Conservation (phyloP, 2,888 invertebrate genomes). For the Ctena decussata region DNA sequence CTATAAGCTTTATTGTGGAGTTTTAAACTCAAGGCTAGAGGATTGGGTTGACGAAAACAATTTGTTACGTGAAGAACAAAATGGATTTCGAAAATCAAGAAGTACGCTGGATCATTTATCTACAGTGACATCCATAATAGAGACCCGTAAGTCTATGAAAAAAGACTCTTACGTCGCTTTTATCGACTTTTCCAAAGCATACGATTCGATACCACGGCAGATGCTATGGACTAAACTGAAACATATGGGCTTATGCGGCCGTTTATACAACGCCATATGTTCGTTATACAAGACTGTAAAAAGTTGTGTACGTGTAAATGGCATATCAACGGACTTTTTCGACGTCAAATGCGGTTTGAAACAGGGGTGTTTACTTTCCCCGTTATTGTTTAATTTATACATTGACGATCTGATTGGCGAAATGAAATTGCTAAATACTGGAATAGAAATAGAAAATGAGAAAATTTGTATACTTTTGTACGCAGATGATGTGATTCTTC, state of each 20-base stretch:
- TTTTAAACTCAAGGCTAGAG: constrained; percentile 18
- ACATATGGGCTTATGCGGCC: neutral
- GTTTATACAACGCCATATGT: neutral
- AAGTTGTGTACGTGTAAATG: constrained; percentile 5
- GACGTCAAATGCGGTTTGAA: neutral
- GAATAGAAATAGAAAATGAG: too few species aligned
- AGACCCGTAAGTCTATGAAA: neutral
- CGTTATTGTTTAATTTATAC: neutral
- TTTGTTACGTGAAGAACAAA: constrained; percentile 25
- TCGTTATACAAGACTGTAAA: neutral
- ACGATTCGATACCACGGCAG: neutral
- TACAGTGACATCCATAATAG: constrained; percentile 7
- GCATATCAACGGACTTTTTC: neutral
- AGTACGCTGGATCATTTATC: constrained; percentile 36
- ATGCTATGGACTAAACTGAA: neutral
- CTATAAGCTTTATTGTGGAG: constrained; percentile 34
- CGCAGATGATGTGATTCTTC: too few species aligned
- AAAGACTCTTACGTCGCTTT: neutral
- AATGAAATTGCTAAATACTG: too few species aligned
- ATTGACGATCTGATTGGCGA: too few species aligned
- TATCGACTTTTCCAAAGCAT: constrained; percentile 1
- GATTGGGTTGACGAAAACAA: constrained; percentile 17
- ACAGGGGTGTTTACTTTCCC: too few species aligned
- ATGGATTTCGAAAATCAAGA: constrained; percentile 31
- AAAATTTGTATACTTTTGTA: too few species aligned